A percentile compares a stretch with the other conserved stretches of the same genome.
Evolutionary conservation across 64 coral and sea anemone genomes (phyloP).

Genomic region (Stylophora pistillata): DNA sequence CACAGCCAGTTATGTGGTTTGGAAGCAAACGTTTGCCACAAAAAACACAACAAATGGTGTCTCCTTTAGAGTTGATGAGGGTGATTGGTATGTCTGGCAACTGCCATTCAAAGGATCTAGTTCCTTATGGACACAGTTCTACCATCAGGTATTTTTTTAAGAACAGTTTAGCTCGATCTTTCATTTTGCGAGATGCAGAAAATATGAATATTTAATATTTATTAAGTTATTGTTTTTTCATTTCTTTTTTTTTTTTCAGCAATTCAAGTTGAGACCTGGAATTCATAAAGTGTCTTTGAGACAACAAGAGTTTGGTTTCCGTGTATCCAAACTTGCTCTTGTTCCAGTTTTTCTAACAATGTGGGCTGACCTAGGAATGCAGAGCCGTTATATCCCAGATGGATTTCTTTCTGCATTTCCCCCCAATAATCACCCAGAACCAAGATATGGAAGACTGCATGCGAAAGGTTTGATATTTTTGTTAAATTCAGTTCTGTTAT

Average conservation of each 20-base stretch:
- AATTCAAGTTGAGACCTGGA: constrained; percentile 75
- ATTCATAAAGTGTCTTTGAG: constrained; percentile 68
- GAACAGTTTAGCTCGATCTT: too few relatives aligned
- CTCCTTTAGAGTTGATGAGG: constrained; percentile 66
- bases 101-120: not conserved
- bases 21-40: constrained; percentile 47
- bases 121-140: constrained; percentile 64
- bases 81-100: constrained; percentile 58
- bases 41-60: constrained; percentile 43
- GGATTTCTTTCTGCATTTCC: constrained; percentile 37
- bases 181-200: too few relatives aligned
- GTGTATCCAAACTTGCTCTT: constrained; percentile 51
- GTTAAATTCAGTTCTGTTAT: too few relatives aligned
- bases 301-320: constrained; percentile 64
- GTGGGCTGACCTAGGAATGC: constrained; percentile 95
- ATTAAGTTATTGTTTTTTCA: not conserved
- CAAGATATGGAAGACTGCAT: constrained; percentile 81
- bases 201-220: not conserved
- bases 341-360: constrained; percentile 52
- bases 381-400: constrained; percentile 84
- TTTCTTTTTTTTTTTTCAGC: constrained; percentile 38
- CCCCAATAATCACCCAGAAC: constrained; percentile 8
- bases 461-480: constrained; percentile 47
- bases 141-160: constrained; percentile 42
- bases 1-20: constrained; percentile 50